phyloP scores from a whole-genome alignment of 2,797 vertebrate genomes.

The Sparus aurata region DNA sequence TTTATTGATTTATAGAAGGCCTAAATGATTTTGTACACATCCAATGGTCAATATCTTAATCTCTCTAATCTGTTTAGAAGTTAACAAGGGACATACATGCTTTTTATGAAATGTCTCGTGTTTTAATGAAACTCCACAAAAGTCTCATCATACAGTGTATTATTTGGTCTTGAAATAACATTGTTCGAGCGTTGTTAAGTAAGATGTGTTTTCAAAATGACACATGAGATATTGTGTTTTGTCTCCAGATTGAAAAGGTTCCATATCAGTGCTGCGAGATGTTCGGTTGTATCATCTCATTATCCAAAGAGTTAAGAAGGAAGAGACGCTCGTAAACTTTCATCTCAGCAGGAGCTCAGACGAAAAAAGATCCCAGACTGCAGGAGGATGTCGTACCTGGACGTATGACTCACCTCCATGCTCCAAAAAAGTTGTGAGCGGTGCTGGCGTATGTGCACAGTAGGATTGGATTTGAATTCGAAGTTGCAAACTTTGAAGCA shows the following conservation, averaged over 20 bases:
- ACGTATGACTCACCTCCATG: neutral
- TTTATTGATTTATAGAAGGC: neutral
- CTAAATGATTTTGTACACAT: neutral
- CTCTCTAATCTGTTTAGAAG: neutral
- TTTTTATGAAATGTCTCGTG: neutral
- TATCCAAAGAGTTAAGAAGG: constrained; percentile 13
- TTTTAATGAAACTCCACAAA: neutral
- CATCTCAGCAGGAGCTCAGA: constrained; percentile 21
- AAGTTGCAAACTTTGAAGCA: neutral
- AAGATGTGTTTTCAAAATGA: neutral
- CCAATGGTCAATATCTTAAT: neutral
- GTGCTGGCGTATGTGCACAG: neutral
- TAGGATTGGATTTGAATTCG: neutral
- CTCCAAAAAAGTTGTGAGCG: neutral
- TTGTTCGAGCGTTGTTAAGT: neutral
- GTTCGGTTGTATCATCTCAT: constrained; percentile 16
- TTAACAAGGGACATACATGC: no score
- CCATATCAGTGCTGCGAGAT: neutral
- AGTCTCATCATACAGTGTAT: neutral
- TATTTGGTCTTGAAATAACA: neutral
- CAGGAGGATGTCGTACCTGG: constrained; percentile 3
- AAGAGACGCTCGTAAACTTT: constrained; percentile 35
- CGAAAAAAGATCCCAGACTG: constrained; percentile 17
- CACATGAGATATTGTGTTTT: no score
- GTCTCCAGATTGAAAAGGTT: constrained; percentile 7